Percentiles rank a stretch among this genome's conserved stretches.
These are phyloP conservation scores for Cebidichthys violaceus DNA, from an alignment of 2,113 vertebrate species.

Conservation along the genomic window DNA sequence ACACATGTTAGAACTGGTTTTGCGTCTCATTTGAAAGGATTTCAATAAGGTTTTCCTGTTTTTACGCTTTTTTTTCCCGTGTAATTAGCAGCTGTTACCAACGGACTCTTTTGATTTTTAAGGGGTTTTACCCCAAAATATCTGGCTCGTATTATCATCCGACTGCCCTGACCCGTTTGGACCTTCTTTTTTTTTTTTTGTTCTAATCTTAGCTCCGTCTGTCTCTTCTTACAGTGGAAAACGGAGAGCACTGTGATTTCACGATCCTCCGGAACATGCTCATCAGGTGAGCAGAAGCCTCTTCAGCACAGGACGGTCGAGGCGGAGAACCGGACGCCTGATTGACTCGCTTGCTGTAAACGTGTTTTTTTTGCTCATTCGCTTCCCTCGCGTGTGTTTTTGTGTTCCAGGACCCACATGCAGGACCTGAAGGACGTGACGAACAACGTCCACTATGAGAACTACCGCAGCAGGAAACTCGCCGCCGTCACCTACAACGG, in stretches of 20 bases:
- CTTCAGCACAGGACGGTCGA: neutral
- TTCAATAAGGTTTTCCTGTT: too few species aligned
- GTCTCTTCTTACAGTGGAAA: constrained; percentile 88
- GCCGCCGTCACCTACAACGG: constrained; percentile 96
- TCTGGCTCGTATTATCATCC: neutral
- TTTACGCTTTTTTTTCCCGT: too few species aligned
- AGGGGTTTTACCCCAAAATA: neutral
- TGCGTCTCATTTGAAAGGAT: too few species aligned
- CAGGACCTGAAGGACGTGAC: constrained; percentile 98
- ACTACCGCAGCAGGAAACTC: constrained; percentile 94
- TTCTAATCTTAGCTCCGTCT: neutral
- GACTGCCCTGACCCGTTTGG: too few species aligned
- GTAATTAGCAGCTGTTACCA: too few species aligned
- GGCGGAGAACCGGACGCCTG: neutral
- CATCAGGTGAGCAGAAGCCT: constrained; percentile 86
- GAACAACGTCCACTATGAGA: constrained; percentile 97
- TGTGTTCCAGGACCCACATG: constrained; percentile 91
- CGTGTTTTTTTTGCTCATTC: neutral
- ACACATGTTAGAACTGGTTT: too few species aligned
- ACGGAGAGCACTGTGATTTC: constrained; percentile 97
- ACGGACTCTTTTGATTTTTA: too few species aligned
- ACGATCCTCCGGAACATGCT: constrained; percentile 98
- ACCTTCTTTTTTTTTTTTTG: neutral
- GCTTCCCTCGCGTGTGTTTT: neutral
- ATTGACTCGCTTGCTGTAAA: too few species aligned